These are phyloP conservation scores for Cryptocephalus primarius DNA, from an alignment of 2,888 invertebrate genomes.

Conservation along the genomic window DNA sequence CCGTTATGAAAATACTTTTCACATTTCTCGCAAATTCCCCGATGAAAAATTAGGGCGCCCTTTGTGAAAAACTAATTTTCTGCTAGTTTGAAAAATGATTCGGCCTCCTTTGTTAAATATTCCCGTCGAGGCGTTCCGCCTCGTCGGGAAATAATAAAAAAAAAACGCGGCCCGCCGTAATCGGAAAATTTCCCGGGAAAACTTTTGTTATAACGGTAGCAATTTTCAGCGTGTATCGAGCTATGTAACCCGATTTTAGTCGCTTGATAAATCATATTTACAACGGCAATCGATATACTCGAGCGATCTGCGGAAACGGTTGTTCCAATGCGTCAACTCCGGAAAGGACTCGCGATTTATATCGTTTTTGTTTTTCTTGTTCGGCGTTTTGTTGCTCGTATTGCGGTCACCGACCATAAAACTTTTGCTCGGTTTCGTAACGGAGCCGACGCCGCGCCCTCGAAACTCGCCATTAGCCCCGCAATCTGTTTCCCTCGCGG, in stretches of 20 bases:
- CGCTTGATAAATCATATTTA: conserved; percentile 30
- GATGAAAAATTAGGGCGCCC: no score
- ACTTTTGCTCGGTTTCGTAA: conserved; percentile 5
- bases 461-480: no score
- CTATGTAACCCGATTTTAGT: conserved; percentile 28
- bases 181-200: conserved; percentile 5
- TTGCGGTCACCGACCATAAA: conserved; percentile 20
- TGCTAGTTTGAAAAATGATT: no score
- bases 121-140: no score
- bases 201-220: conserved; percentile 16
- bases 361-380: conserved; percentile 11
- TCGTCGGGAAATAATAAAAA: not conserved
- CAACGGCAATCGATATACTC: conserved; percentile 17
- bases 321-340: conserved; percentile 9
- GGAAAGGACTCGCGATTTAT: conserved; percentile 14
- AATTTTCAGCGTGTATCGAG: conserved; percentile 25
- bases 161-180: not conserved
- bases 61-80: no score
- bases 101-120: no score
- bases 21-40: no score
- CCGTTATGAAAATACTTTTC: no score
- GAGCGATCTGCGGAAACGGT: conserved; percentile 7
- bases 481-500: not conserved
- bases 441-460: no score
- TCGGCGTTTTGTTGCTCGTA: conserved; percentile 4